Evolutionary conservation across 1,140 invertebrate genomes (phyloP).

Genomic region (Metopolophium dirhodum): DNA sequence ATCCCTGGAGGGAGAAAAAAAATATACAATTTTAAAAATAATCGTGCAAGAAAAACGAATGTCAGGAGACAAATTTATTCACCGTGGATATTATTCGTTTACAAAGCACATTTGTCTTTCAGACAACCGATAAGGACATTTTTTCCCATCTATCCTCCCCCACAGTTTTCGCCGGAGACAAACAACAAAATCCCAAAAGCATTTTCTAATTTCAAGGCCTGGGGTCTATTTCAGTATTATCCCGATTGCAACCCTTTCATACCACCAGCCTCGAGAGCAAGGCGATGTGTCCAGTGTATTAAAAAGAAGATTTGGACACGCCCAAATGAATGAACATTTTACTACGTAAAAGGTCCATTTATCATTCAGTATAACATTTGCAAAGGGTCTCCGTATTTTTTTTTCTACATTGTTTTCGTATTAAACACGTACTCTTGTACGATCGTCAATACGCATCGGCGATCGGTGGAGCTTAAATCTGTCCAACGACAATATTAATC

Average conservation of each 20-base stretch:
- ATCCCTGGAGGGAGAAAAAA: conserved; percentile 70
- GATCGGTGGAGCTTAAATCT: neutral
- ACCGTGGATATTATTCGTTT: conserved; percentile 52
- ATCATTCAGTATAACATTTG: conserved; percentile 45
- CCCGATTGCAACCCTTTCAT: neutral
- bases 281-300: conserved; percentile 48
- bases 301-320: conserved; percentile 47
- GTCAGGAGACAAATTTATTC: conserved; percentile 49
- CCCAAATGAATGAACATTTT: conserved; percentile 42
- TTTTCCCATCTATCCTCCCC: conserved; percentile 21
- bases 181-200: conserved; percentile 52
- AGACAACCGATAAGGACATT: conserved; percentile 51
- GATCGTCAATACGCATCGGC: neutral
- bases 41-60: conserved; percentile 50
- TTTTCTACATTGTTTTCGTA: conserved; percentile 22
- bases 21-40: conserved; percentile 55
- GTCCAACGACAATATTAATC: conserved; percentile 3
- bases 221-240: conserved; percentile 22
- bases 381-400: conserved; percentile 20
- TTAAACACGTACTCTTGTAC: conserved; percentile 18
- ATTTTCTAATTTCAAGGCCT: conserved; percentile 52
- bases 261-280: neutral
- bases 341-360: conserved; percentile 47
- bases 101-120: conserved; percentile 49
- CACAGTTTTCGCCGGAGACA: neutral